These are phyloP conservation scores for Phlogophora meticulosa DNA, from an alignment of 2,888 invertebrate genomes.

Conservation along the genomic window DNA sequence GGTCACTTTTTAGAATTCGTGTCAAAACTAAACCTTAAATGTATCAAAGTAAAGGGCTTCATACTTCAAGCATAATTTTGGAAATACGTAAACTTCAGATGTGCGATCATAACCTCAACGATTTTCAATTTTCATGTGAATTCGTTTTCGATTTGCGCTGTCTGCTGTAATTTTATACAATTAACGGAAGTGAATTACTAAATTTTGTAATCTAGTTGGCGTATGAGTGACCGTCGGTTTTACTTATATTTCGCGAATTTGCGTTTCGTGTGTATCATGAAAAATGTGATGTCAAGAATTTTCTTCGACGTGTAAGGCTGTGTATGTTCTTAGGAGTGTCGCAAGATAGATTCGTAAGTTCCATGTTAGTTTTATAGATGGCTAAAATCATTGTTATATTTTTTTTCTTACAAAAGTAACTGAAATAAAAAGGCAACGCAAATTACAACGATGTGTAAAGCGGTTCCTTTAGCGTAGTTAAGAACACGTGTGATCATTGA, in stretches of 20 bases:
- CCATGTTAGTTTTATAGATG: fast-evolving
- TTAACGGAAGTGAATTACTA: constrained; percentile 1
- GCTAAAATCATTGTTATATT: not conserved
- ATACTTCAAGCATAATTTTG: constrained; percentile 18
- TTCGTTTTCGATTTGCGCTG: constrained; percentile 38
- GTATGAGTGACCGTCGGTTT: not conserved
- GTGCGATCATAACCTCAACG: constrained; percentile 50
- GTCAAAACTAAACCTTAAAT: constrained; percentile 11
- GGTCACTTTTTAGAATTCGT: not conserved
- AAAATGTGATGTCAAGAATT: constrained; percentile 46
- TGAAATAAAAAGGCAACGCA: constrained; percentile 50
- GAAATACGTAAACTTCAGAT: constrained; percentile 33
- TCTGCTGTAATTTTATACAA: constrained; percentile 8
- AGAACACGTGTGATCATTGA: constrained; percentile 69
- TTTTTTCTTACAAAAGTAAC: constrained; percentile 52
- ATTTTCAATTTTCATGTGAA: constrained; percentile 57
- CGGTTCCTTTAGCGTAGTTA: constrained; percentile 65
- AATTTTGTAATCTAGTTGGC: not conserved
- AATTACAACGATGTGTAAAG: constrained; percentile 55
- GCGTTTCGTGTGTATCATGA: constrained; percentile 13
- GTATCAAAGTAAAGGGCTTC: fast-evolving
- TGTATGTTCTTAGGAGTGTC: constrained; percentile 29
- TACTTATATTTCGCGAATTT: not conserved
- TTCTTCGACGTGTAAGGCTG: constrained; percentile 35
- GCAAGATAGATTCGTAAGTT: constrained; percentile 38